These are phyloP conservation scores for Hucho hucho DNA, from an alignment of 2,113 vertebrate species.

Conservation along the genomic window DNA sequence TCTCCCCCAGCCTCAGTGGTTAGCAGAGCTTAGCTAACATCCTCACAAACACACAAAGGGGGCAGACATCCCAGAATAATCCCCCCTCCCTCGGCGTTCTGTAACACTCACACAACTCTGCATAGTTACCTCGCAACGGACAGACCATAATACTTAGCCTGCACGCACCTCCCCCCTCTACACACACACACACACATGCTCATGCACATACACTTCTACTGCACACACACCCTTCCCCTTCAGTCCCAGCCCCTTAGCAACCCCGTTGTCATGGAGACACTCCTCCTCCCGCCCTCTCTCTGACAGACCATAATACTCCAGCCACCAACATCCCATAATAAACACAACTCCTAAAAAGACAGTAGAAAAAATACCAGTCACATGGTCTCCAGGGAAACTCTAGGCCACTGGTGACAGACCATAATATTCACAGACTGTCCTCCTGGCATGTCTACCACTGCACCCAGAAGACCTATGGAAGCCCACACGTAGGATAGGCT, in stretches of 20 bases:
- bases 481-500: slow-evolving; percentile 42
- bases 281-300: slow-evolving; percentile 52
- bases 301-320: slow-evolving; percentile 80
- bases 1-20: slow-evolving; percentile 74
- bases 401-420: slow-evolving; percentile 73
- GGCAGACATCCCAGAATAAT: slow-evolving; percentile 86
- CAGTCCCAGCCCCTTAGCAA: slow-evolving; percentile 79
- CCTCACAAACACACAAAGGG: slow-evolving; percentile 82
- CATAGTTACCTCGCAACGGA: slow-evolving; percentile 83
- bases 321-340: slow-evolving; percentile 78
- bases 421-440: slow-evolving; percentile 72
- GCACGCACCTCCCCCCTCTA: slow-evolving; percentile 60
- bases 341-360: slow-evolving; percentile 69
- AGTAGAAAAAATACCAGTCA: slow-evolving; percentile 63
- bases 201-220: slow-evolving; percentile 55
- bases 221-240: slow-evolving; percentile 70
- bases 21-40: slow-evolving; percentile 70
- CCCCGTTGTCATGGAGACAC: slow-evolving; percentile 76
- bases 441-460: slow-evolving; percentile 59
- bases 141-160: slow-evolving; percentile 82
- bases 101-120: slow-evolving; percentile 78
- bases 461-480: slow-evolving; percentile 46
- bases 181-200: background rate
- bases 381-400: slow-evolving; percentile 71
- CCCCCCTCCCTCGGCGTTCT: slow-evolving; percentile 55